Percentiles rank a stretch among this genome's conserved stretches.
phyloP scores from a whole-genome alignment of 2,113 vertebrate species.

The Callocephalon fimbriatum region DNA sequence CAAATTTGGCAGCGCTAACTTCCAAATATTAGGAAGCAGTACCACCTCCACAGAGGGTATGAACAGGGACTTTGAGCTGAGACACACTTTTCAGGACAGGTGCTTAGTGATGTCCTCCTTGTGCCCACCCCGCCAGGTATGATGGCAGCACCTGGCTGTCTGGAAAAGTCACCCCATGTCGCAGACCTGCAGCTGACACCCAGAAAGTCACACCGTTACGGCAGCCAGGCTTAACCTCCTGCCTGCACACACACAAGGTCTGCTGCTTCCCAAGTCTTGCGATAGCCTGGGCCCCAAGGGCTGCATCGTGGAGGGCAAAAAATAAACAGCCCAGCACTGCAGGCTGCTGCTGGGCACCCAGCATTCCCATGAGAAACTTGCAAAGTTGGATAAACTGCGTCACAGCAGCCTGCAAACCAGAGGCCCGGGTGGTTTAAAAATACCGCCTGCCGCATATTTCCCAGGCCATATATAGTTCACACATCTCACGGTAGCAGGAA shows the following conservation, averaged over 20 bases:
- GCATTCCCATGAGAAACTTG: conserved; percentile 87
- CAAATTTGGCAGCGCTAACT: neutral
- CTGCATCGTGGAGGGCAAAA: neutral
- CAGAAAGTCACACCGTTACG: rapidly evolving
- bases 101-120: neutral
- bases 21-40: neutral
- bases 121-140: rapidly evolving
- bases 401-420: conserved; percentile 61
- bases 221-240: neutral
- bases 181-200: neutral
- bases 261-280: conserved; percentile 16
- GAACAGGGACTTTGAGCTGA: neutral
- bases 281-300: neutral
- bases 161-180: neutral
- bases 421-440: conserved; percentile 73
- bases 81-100: neutral
- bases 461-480: conserved; percentile 81
- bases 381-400: conserved; percentile 47
- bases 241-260: neutral
- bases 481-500: conserved; percentile 56
- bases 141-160: neutral
- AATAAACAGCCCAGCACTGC: neutral
- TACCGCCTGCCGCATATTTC: conserved; percentile 76
- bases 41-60: neutral
- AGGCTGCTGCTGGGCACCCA: neutral